These are phyloP conservation scores for Nebria ingens DNA, from an alignment of 1,140 invertebrate species.

Conservation along the genomic window DNA sequence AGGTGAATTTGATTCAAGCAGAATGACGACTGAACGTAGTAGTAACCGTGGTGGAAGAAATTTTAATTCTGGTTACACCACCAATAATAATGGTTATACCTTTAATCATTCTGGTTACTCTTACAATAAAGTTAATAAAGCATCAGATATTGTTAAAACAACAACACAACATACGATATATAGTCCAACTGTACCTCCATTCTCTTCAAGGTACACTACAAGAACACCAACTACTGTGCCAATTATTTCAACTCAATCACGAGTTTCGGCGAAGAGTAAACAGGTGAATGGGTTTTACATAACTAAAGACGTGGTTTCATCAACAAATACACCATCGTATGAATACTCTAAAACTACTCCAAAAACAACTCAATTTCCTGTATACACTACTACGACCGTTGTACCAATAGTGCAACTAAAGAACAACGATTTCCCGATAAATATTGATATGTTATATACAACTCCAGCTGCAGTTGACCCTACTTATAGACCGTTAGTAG, in stretches of 20 bases:
- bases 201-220: constrained; percentile 14
- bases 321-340: not conserved
- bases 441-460: not conserved
- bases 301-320: not conserved
- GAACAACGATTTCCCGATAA: not conserved
- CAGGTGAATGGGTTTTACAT: not conserved
- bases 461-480: not conserved
- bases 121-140: not conserved
- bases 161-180: constrained; percentile 30
- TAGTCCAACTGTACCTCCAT: constrained; percentile 33
- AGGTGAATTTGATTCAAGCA: not conserved
- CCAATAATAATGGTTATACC: not conserved
- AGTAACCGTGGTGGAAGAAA: constrained; percentile 25
- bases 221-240: not conserved
- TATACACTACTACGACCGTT: not conserved
- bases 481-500: not conserved
- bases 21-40: constrained; percentile 16
- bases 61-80: constrained; percentile 15
- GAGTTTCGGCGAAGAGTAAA: not conserved
- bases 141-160: constrained; percentile 27
- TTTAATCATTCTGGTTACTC: too few species aligned
- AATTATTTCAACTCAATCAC: not conserved
- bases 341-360: too few species aligned
- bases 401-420: not conserved
- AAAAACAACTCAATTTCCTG: not conserved